Evolutionary conservation across 2,797 vertebrate genomes (phyloP).

Genomic region (Nannoperca australis): DNA sequence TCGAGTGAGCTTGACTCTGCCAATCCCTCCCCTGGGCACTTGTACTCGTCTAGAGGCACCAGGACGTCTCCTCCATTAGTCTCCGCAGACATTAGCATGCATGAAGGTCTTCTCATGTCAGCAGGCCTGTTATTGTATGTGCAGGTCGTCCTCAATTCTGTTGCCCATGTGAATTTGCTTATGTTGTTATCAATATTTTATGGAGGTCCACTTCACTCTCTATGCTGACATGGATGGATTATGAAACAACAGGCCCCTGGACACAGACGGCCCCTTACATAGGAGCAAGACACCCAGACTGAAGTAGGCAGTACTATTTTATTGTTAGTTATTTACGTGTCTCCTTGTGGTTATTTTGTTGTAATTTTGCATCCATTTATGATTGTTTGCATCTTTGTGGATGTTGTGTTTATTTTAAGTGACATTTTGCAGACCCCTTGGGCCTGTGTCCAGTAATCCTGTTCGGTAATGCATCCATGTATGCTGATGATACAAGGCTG

Average conservation of each 20-base stretch:
- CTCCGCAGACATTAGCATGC: slow-evolving; percentile 63
- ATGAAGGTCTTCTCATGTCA: slow-evolving; percentile 43
- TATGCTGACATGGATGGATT: not conserved
- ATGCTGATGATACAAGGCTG: slow-evolving; percentile 16
- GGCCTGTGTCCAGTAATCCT: not conserved
- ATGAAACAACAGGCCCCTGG: not conserved
- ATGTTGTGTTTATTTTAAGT: not conserved
- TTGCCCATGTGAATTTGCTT: slow-evolving; percentile 40
- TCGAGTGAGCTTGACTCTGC: slow-evolving; percentile 37
- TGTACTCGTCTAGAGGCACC: slow-evolving; percentile 49
- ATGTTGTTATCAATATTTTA: slow-evolving; percentile 70
- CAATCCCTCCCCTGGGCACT: slow-evolving; percentile 66
- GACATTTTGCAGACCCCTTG: not conserved
- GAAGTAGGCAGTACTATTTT: not conserved
- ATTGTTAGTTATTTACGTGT: not conserved
- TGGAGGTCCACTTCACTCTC: slow-evolving; percentile 26
- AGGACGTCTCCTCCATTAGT: slow-evolving; percentile 50
- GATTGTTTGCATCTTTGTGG: not conserved
- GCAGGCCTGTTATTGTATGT: slow-evolving; percentile 20
- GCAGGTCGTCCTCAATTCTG: slow-evolving; percentile 14
- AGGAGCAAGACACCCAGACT: not conserved
- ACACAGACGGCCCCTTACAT: not conserved
- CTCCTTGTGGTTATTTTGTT: not conserved
- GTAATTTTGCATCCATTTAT: not conserved
- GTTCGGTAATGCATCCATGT: not conserved